A percentile compares a stretch with the other conserved stretches of the same genome.
Conservation (phyloP, 1,140 invertebrate genomes). For the Pollicipes pollicipes region DNA sequence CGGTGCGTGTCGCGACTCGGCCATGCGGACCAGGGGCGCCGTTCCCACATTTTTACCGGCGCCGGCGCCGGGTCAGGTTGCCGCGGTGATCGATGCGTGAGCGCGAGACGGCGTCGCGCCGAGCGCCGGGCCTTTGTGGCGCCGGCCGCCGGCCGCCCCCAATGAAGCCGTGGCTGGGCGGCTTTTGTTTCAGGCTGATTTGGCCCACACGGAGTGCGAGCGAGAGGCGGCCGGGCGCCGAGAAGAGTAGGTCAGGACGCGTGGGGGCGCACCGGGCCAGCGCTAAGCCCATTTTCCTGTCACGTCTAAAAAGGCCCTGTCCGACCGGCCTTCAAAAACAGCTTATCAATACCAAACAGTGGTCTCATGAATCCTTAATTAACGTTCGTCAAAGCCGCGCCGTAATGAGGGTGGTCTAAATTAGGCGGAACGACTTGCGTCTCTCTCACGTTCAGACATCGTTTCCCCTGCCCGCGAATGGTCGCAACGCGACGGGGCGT, state of each 20-base stretch:
- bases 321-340: not conserved
- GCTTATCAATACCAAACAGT: slow-evolving; percentile 2
- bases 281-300: not conserved
- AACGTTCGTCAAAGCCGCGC: not conserved
- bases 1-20: not conserved
- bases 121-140: not conserved
- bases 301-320: not conserved
- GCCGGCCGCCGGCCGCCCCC: too few species aligned
- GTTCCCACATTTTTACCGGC: not conserved
- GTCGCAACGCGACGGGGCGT: not conserved
- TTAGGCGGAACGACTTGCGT: not conserved
- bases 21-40: not conserved
- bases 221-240: not conserved
- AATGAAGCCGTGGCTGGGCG: not conserved
- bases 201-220: too few species aligned
- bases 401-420: not conserved
- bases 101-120: not conserved
- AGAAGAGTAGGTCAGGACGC: not conserved
- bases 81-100: not conserved
- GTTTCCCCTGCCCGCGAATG: not conserved
- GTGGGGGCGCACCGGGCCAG: too few species aligned
- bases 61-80: not conserved
- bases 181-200: not conserved
- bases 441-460: not conserved
- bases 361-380: not conserved